phyloP scores from a whole-genome alignment of 2,888 invertebrate species.

The Cosmia trapezina region DNA sequence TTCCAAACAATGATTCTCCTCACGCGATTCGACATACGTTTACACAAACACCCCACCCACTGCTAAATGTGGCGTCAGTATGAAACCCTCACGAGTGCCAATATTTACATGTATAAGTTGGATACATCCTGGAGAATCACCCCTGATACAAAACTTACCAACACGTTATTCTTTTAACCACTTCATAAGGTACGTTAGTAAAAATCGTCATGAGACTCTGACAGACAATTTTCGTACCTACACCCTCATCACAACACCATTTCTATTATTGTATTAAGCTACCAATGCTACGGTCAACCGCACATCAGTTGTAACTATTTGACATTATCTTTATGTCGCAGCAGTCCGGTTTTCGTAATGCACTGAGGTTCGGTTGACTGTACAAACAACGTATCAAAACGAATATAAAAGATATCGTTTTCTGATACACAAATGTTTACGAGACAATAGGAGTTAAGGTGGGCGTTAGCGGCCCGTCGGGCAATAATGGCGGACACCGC shows the following conservation, averaged over 20 bases:
- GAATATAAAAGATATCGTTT: conserved; percentile 43
- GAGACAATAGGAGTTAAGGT: conserved; percentile 30
- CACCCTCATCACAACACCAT: background rate
- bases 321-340: background rate
- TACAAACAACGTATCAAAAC: conserved; percentile 19
- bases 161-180: background rate
- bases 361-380: background rate
- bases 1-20: conserved; percentile 23
- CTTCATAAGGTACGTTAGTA: background rate
- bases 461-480: conserved; percentile 16
- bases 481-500: background rate
- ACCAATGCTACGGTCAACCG: background rate
- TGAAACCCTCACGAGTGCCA: background rate
- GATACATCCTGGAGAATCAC: background rate
- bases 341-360: background rate
- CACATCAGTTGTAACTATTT: background rate
- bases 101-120: background rate
- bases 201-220: background rate
- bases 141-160: background rate
- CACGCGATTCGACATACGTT: conserved; percentile 2
- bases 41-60: background rate
- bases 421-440: conserved; percentile 51
- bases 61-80: background rate
- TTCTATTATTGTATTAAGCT: background rate
- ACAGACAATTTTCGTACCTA: background rate